Percentiles rank a stretch among this genome's conserved stretches.
Conservation (phyloP, 2,888 invertebrate species). For the Iphiclides podalirius region DNA sequence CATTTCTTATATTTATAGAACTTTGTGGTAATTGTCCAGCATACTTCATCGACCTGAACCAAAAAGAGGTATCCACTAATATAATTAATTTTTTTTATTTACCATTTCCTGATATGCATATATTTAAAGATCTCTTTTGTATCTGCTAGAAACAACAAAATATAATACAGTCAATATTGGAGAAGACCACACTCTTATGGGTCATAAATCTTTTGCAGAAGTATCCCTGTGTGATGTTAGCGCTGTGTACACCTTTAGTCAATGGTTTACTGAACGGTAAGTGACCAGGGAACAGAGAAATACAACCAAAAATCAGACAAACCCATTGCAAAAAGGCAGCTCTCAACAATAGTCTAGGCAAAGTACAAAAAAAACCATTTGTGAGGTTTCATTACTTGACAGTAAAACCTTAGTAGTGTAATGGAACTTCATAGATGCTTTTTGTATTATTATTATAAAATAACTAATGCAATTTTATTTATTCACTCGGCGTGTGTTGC, state of each 20-base stretch:
- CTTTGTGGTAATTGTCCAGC: slow-evolving; percentile 82
- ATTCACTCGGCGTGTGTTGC: slow-evolving; percentile 80
- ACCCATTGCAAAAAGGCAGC: slow-evolving; percentile 29
- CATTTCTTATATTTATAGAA: slow-evolving; percentile 82
- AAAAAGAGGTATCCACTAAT: slow-evolving; percentile 79
- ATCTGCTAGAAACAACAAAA: slow-evolving; percentile 36
- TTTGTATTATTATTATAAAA: slow-evolving; percentile 54
- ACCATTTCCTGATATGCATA: slow-evolving; percentile 40
- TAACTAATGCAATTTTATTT: slow-evolving; percentile 78
- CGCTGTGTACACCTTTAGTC: slow-evolving; percentile 83
- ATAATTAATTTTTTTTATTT: slow-evolving; percentile 68
- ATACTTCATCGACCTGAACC: slow-evolving; percentile 80
- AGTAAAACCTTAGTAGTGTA: slow-evolving; percentile 36
- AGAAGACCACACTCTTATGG: slow-evolving; percentile 81
- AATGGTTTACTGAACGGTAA: slow-evolving; percentile 83
- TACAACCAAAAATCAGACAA: slow-evolving; percentile 59
- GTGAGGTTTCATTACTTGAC: slow-evolving; percentile 55
- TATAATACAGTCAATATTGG: slow-evolving; percentile 50
- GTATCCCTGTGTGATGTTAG: slow-evolving; percentile 84
- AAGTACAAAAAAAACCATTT: slow-evolving; percentile 53
- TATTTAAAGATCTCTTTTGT: slow-evolving; percentile 36
- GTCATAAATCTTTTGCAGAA: slow-evolving; percentile 91
- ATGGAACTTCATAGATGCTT: slow-evolving; percentile 58
- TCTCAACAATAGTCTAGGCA: slow-evolving; percentile 53
- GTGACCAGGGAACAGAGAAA: slow-evolving; percentile 74